These are phyloP conservation scores for Clamator glandarius DNA, from an alignment of 2,797 vertebrate genomes.

Conservation along the genomic window DNA sequence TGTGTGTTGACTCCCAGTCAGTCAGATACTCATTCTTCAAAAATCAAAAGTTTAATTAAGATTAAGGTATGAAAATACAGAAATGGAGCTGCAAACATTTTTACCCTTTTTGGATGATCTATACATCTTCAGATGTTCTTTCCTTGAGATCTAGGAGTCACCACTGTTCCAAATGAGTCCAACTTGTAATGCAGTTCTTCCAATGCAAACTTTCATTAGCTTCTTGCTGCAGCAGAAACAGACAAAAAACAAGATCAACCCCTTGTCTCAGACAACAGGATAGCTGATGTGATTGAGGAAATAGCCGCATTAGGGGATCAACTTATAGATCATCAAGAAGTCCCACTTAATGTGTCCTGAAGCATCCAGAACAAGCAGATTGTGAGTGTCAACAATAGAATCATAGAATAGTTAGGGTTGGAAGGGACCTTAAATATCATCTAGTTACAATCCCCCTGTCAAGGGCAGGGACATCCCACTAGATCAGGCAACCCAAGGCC, in stretches of 20 bases:
- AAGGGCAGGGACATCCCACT: too few relatives aligned
- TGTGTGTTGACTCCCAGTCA: neutral
- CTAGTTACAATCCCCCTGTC: too few relatives aligned
- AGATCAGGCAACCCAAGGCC: too few relatives aligned
- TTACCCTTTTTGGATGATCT: neutral
- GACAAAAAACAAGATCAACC: neutral
- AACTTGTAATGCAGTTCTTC: neutral
- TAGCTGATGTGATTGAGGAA: neutral
- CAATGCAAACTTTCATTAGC: neutral
- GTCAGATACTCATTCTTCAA: neutral
- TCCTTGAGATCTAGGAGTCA: neutral
- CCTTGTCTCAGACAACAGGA: neutral
- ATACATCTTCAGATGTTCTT: neutral
- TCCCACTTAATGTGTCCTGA: neutral
- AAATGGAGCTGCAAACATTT: neutral
- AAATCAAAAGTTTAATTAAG: neutral
- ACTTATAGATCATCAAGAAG: neutral
- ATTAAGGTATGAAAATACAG: neutral
- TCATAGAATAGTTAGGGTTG: too few relatives aligned
- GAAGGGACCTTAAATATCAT: too few relatives aligned
- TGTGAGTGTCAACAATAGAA: accelerated
- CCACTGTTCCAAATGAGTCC: neutral
- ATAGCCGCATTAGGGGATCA: neutral
- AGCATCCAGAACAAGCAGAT: neutral
- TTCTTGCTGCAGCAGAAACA: neutral